phyloP scores from a whole-genome alignment of 53 echinoderm and acorn worm species.

The Astropecten irregularis region DNA sequence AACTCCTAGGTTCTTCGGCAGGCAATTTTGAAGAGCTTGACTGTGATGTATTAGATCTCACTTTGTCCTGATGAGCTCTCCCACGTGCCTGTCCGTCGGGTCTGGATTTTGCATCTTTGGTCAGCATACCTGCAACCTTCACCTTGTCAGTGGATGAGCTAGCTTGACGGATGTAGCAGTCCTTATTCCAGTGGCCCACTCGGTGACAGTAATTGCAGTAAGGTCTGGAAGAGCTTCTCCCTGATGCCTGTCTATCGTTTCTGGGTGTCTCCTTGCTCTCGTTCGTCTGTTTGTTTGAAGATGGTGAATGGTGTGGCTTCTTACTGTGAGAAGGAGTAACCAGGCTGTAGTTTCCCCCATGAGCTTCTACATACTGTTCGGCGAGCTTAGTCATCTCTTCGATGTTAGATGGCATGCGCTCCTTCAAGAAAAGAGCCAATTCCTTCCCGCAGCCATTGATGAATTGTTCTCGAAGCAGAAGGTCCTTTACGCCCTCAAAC shows the following conservation, averaged over 20 bases:
- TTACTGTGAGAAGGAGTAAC: background rate
- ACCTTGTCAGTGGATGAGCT: too few species aligned
- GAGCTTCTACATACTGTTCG: constrained; percentile 28
- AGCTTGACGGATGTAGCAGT: background rate
- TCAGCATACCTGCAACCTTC: too few species aligned
- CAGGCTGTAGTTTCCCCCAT: background rate
- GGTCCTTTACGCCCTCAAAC: constrained; percentile 7
- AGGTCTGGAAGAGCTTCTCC: background rate
- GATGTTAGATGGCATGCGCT: constrained; percentile 1
- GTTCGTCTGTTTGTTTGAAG: too few species aligned
- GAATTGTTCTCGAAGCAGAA: constrained; percentile 39
- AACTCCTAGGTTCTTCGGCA: background rate
- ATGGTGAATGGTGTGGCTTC: background rate
- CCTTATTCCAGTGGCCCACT: background rate
- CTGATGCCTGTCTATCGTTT: background rate
- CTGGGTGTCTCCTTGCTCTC: too few species aligned
- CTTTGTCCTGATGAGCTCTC: background rate
- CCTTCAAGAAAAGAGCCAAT: constrained; percentile 23
- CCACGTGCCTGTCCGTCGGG: too few species aligned
- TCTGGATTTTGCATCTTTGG: too few species aligned
- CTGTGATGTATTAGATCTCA: background rate
- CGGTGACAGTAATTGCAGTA: background rate
- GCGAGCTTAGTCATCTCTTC: constrained; percentile 6
- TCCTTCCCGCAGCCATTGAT: constrained; percentile 14
- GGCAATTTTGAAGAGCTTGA: background rate